Conservation (phyloP, 2,888 invertebrate species). For the Homarus gammarus region DNA sequence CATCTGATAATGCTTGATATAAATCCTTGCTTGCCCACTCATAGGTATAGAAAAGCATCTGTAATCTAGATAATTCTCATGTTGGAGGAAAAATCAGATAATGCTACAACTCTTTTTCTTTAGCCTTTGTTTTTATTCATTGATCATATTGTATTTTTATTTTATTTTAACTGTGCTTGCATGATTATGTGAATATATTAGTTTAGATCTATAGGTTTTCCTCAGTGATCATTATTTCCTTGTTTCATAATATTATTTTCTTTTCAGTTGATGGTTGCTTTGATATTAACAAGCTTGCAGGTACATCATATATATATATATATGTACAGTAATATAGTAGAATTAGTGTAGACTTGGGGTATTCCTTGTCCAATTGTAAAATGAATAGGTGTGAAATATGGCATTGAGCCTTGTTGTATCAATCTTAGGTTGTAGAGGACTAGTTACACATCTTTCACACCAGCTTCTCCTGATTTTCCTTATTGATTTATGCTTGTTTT, state of each 20-base stretch:
- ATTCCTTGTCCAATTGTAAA: not conserved
- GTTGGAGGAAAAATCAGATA: not conserved
- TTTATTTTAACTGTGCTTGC: no score
- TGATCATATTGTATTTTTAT: not conserved
- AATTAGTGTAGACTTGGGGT: conserved; percentile 13
- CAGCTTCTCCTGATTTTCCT: no score
- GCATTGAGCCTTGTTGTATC: no score
- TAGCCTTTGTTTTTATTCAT: not conserved
- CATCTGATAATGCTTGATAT: no score
- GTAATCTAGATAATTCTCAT: not conserved
- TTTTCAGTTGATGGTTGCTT: conserved; percentile 73
- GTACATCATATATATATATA: conserved; percentile 50
- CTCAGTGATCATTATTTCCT: not conserved
- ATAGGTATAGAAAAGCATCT: no score
- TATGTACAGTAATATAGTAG: not conserved
- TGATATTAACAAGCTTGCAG: conserved; percentile 68
- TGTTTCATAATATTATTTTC: conserved; percentile 48
- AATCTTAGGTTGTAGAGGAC: no score
- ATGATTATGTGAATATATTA: conserved; percentile 7
- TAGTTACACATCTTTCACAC: no score
- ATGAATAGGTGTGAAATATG: no score
- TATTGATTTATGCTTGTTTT: no score
- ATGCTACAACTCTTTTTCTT: not conserved
- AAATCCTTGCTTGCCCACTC: no score
- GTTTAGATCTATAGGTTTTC: not conserved